Evolutionary conservation across 2,797 vertebrate genomes (phyloP).

Genomic region (Ctenopoma multispine): DNA sequence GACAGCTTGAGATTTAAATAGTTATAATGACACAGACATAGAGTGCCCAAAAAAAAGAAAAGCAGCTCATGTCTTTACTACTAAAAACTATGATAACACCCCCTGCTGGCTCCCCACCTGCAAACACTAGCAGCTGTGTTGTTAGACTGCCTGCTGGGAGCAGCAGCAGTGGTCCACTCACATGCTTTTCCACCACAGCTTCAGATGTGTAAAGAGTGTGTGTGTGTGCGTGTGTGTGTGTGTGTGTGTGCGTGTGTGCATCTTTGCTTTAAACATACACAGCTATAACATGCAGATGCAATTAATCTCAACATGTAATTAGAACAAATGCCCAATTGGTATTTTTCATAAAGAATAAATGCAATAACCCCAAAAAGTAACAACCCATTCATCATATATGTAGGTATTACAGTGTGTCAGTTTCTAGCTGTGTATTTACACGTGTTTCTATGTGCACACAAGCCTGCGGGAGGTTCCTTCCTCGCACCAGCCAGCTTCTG

Average conservation of each 20-base stretch:
- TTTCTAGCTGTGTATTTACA: not conserved
- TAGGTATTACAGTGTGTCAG: too few relatives aligned
- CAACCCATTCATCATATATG: not conserved
- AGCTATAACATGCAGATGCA: not conserved
- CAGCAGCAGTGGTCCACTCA: slow-evolving; percentile 36
- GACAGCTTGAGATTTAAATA: slow-evolving; percentile 13
- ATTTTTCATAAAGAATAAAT: not conserved
- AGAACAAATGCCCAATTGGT: not conserved
- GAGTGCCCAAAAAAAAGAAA: not conserved
- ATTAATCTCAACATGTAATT: not conserved
- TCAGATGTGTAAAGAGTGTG: slow-evolving; percentile 4
- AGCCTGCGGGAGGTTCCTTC: slow-evolving; percentile 4
- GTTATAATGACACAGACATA: not conserved
- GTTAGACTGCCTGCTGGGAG: slow-evolving; percentile 39
- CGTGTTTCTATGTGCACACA: not conserved
- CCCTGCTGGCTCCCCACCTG: slow-evolving; percentile 43
- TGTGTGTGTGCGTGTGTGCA: not conserved
- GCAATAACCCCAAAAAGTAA: rapidly evolving
- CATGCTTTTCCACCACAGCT: slow-evolving; percentile 1
- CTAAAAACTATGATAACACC: slow-evolving; percentile 5
- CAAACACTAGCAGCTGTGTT: slow-evolving; percentile 43
- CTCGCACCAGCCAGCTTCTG: slow-evolving; percentile 26
- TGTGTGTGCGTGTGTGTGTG: not conserved
- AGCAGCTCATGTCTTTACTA: slow-evolving; percentile 1
- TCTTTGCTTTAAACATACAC: not conserved